phyloP scores from a whole-genome alignment of 2,113 vertebrate genomes.

The Pterocles gutturalis region DNA sequence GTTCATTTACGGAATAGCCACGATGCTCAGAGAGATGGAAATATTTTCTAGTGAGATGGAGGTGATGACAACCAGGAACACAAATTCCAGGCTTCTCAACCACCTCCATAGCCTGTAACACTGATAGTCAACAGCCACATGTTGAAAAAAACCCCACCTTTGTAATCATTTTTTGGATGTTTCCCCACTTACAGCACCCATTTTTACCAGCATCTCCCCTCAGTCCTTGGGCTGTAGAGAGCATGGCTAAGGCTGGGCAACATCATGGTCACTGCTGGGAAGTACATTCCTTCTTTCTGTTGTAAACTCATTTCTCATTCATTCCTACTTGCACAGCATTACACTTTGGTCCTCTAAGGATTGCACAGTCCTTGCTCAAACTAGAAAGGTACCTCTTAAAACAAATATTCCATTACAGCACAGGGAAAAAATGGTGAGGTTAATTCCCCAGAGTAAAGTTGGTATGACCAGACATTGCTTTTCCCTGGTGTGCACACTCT shows the following conservation, averaged over 20 bases:
- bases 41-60: not conserved
- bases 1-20: not conserved
- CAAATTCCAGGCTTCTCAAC: not conserved
- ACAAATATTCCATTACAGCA: not conserved
- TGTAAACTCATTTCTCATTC: not conserved
- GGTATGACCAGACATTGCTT: not conserved
- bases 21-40: not conserved
- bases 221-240: not conserved
- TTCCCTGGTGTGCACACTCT: not conserved
- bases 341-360: not conserved
- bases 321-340: not conserved
- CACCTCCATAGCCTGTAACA: not conserved
- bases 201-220: not conserved
- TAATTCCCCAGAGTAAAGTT: not conserved
- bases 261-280: not conserved
- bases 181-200: not conserved
- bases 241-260: not conserved
- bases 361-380: not conserved
- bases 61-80: not conserved
- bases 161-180: not conserved
- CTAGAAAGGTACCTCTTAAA: not conserved
- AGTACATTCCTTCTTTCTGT: not conserved
- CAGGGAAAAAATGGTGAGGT: not conserved
- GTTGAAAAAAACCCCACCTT: accelerated
- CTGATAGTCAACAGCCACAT: not conserved